Evolutionary conservation across 2,888 invertebrate genomes (phyloP), one percentile per base, ranked within the genome.

Genomic region (Drosophila nigricruria): DNA sequence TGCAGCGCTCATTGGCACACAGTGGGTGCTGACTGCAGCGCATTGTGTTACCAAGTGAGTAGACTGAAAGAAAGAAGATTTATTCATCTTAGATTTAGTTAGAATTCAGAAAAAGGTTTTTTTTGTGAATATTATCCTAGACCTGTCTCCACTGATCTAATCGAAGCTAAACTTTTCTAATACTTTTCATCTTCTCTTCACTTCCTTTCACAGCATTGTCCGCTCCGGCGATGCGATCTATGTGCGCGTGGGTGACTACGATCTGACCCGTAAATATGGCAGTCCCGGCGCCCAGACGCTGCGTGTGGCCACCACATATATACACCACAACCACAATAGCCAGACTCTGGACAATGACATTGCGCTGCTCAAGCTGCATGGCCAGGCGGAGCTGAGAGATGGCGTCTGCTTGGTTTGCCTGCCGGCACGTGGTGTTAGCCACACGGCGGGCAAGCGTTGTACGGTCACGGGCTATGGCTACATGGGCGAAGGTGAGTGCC

Each of bases 301-400:
- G 23, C 94, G 97, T 18, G 98, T 98, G 2, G 97, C 97, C 60
- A 98, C 98, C 59, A 98, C 98, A 0, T 98, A 98, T 92, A 98
- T 98, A 72, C 98, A 98, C 91, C 98, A 98, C 93, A 98, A 98
- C 93, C 98, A 98, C 94, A 98, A 98, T 93, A 97, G 97, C 82
- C 98, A 98, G 93, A 98, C 98, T 1, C 93, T 98, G 78, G 98
- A 98, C 92, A 98, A 98, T 88, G 98, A 98, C 89, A 98, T 98
- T 74, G 98, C 98, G 1, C 92, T 98, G 70, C 94, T 98, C 14
- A 97, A 97, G 92, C 94, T 98, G 25, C 96, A 97, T 74, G 97
- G 97, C 0, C 97, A 97, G 92, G 97, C 97, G 0, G 97, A 97
- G 91, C 94, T 97, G 5, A 96, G 96, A 77, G 97, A 97, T 92